A percentile compares a stretch with the other conserved stretches of the same genome.
phyloP scores from a whole-genome alignment of 2,113 vertebrate genomes.

The Bubalus kerabau region DNA sequence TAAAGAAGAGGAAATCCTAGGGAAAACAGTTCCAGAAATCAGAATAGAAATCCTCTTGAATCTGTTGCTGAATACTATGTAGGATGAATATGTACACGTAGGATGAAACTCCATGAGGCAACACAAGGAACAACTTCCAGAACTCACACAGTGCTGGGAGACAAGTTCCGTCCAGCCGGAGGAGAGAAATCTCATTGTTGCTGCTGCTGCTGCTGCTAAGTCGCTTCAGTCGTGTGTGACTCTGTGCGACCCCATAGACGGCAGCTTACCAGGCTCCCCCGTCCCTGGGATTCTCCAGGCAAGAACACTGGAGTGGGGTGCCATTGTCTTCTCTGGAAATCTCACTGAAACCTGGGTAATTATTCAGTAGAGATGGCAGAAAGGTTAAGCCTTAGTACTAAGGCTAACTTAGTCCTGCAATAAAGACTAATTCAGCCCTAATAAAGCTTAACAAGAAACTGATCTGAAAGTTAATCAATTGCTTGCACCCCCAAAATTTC shows the following conservation, averaged over 20 bases:
- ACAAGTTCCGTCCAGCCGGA: neutral
- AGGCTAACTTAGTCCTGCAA: neutral
- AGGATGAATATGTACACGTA: neutral
- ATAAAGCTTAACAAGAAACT: neutral
- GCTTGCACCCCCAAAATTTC: neutral
- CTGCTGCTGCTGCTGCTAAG: neutral
- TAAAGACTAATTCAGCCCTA: neutral
- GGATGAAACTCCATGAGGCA: neutral
- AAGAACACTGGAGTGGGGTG: neutral
- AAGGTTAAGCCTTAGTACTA: neutral
- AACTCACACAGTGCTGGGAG: neutral
- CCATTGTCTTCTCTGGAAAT: neutral
- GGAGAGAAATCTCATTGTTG: neutral
- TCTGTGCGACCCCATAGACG: neutral
- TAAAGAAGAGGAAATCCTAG: neutral
- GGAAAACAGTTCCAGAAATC: neutral
- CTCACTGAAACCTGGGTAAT: neutral
- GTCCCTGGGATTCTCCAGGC: neutral
- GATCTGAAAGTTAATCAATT: neutral
- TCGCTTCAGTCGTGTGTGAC: fast-evolving
- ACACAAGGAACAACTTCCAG: neutral
- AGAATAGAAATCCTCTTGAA: neutral
- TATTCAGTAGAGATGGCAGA: neutral
- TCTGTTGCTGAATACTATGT: neutral
- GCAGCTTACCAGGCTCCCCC: neutral